These are phyloP conservation scores for Notothenia rossii DNA, from an alignment of 2,113 vertebrate species.

Conservation along the genomic window DNA sequence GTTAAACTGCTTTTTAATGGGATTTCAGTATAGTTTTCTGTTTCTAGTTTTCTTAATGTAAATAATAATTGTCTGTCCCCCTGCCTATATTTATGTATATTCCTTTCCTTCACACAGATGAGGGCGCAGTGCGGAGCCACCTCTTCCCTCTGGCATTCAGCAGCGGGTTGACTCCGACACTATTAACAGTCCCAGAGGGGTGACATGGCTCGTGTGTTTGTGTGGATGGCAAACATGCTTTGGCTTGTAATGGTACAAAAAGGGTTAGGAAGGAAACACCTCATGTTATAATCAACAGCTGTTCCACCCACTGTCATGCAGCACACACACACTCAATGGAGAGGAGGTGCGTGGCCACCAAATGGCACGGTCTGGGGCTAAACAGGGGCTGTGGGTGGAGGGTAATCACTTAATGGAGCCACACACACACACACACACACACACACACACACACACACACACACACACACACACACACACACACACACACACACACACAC, in stretches of 20 bases:
- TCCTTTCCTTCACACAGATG: slow-evolving; percentile 20
- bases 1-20: background rate
- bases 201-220: background rate
- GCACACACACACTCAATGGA: slow-evolving; percentile 6
- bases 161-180: slow-evolving; percentile 51
- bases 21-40: background rate
- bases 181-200: slow-evolving; percentile 9
- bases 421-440: no score
- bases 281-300: slow-evolving; percentile 81
- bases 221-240: slow-evolving; percentile 23
- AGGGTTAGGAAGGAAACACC: slow-evolving; percentile 76
- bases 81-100: background rate
- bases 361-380: slow-evolving; percentile 51
- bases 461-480: slow-evolving; percentile 22
- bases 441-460: slow-evolving; percentile 21
- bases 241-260: slow-evolving; percentile 66
- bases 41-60: background rate
- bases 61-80: background rate
- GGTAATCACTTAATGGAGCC: slow-evolving; percentile 69
- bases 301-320: slow-evolving; percentile 65
- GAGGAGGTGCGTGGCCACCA: slow-evolving; percentile 45
- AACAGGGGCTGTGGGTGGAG: slow-evolving; percentile 35
- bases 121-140: slow-evolving; percentile 39
- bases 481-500: slow-evolving; percentile 10
- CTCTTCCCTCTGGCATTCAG: slow-evolving; percentile 24